Evolutionary conservation across 2,888 invertebrate species (phyloP).

Genomic region (Choreutis nemorana): DNA sequence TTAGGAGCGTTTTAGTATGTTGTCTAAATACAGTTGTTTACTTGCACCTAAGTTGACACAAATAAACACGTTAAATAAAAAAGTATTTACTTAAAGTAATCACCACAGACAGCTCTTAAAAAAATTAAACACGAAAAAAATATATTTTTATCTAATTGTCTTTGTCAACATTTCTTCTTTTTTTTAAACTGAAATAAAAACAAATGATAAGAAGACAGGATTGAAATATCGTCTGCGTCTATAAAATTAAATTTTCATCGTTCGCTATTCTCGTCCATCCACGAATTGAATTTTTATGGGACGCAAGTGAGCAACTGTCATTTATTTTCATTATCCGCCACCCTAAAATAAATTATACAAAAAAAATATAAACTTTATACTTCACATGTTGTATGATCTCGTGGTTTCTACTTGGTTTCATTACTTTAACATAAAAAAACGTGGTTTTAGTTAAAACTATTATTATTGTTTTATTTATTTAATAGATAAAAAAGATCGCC

Average conservation of each 20-base stretch:
- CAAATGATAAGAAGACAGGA: too few species aligned
- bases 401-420: too few species aligned
- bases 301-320: constrained; percentile 43
- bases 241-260: constrained; percentile 31
- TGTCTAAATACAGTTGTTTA: too few species aligned
- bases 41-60: not conserved
- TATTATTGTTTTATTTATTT: too few species aligned
- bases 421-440: too few species aligned
- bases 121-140: constrained; percentile 3
- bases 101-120: constrained; percentile 4
- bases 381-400: constrained; percentile 5
- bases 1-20: too few species aligned
- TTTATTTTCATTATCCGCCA: constrained; percentile 57
- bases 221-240: constrained; percentile 21
- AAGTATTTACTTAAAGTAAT: constrained; percentile 2
- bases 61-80: too few species aligned
- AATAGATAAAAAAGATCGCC: too few species aligned
- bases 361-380: too few species aligned
- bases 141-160: constrained; percentile 3
- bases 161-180: too few species aligned
- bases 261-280: constrained; percentile 42
- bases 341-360: constrained; percentile 18
- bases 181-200: too few species aligned
- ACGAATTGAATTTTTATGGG: constrained; percentile 56
- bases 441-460: constrained; percentile 6